Conservation (phyloP, 2,888 invertebrate species). For the Hyposoter dolosus region DNA sequence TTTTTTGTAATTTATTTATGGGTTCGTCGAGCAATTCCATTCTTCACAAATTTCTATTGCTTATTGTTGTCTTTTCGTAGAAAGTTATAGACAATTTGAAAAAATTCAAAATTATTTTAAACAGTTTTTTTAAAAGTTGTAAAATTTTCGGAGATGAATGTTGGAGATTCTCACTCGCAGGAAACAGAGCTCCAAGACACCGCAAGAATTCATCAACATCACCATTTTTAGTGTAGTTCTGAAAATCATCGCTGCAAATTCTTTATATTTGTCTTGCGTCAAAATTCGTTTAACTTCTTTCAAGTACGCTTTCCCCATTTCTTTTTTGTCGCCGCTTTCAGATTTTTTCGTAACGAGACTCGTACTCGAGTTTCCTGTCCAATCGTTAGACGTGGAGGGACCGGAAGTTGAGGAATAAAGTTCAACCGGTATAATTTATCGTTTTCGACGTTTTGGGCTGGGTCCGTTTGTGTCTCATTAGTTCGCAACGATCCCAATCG, state of each 20-base stretch:
- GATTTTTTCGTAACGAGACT: constrained; percentile 11
- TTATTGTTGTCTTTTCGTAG: not conserved
- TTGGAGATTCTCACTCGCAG: constrained; percentile 68
- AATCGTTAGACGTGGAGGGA: constrained; percentile 74
- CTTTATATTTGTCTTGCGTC: constrained; percentile 87
- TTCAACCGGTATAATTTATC: constrained; percentile 87
- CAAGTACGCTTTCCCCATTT: constrained; percentile 85
- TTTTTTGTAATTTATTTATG: not conserved
- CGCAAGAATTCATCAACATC: constrained; percentile 87
- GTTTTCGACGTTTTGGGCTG: constrained; percentile 85
- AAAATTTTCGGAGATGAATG: constrained; percentile 56
- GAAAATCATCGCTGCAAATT: constrained; percentile 89
- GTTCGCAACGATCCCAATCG: constrained; percentile 70
- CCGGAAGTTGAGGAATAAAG: constrained; percentile 81
- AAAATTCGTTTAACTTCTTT: constrained; percentile 87
- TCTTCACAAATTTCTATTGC: no score
- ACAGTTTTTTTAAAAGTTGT: not conserved
- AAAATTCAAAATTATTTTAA: not conserved
- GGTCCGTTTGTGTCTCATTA: constrained; percentile 73
- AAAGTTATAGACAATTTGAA: not conserved
- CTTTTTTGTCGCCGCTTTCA: constrained; percentile 82
- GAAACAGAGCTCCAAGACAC: constrained; percentile 85
- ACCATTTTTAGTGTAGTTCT: constrained; percentile 88
- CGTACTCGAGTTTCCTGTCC: constrained; percentile 23
- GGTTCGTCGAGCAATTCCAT: no score